These are phyloP conservation scores for Leptodactylus fuscus DNA, from an alignment of 2,113 vertebrate species.

Conservation along the genomic window DNA sequence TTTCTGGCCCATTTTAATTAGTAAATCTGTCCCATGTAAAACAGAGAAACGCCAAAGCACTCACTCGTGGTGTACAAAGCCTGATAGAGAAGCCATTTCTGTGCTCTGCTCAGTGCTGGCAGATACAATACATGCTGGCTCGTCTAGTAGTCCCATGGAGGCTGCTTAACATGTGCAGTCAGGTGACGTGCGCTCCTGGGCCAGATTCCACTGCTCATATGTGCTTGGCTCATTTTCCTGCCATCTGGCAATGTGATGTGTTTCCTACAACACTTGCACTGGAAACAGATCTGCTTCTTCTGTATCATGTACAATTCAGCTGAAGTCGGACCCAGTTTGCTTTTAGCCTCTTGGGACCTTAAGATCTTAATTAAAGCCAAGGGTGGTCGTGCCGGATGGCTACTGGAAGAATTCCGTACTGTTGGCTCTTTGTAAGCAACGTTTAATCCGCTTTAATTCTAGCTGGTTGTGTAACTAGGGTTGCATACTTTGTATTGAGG, in stretches of 20 bases:
- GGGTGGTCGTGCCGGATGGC: not conserved
- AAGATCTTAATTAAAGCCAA: constrained; percentile 25
- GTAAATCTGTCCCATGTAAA: no score
- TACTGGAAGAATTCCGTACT: not conserved
- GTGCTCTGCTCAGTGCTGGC: no score
- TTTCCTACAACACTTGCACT: not conserved
- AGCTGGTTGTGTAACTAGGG: not conserved
- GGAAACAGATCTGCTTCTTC: not conserved
- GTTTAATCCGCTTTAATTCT: constrained; percentile 2
- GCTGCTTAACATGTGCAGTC: no score
- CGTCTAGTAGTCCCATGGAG: no score
- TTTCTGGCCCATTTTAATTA: no score
- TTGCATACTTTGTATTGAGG: no score
- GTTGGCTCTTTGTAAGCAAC: not conserved
- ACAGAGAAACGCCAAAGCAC: no score
- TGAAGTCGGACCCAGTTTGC: not conserved
- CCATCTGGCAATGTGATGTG: not conserved
- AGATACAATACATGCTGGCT: no score
- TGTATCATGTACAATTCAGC: not conserved
- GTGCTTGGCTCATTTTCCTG: no score
- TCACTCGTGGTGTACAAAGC: no score
- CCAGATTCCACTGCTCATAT: not conserved
- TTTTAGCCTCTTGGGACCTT: not conserved
- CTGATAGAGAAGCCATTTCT: no score
- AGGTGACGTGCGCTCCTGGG: no score